phyloP scores from a whole-genome alignment of 2,888 invertebrate genomes.

The Hirudinaria manillensis region DNA sequence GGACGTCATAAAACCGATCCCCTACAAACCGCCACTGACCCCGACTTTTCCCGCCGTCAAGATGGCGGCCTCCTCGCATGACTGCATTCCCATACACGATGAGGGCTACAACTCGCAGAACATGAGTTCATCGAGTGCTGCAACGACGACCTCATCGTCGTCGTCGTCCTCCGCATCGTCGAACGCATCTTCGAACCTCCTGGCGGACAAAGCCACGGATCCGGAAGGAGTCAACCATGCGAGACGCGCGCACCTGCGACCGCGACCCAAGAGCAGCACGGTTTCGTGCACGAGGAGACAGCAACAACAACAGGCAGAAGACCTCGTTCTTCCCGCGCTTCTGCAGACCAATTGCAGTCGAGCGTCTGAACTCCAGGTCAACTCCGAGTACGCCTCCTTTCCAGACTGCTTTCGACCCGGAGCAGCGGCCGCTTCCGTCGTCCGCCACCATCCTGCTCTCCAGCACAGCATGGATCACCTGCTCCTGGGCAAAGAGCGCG shows the following conservation, averaged over 20 bases:
- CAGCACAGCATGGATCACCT: neutral
- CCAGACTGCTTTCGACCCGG: no score
- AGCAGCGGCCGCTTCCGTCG: neutral
- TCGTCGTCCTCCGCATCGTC: neutral
- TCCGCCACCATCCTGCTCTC: neutral
- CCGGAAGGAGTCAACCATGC: neutral
- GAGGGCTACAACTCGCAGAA: constrained; percentile 31
- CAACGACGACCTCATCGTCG: constrained; percentile 18
- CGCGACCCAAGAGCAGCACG: constrained; percentile 14
- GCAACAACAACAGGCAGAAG: neutral
- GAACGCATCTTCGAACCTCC: neutral
- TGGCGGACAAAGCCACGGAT: neutral
- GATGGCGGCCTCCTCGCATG: neutral
- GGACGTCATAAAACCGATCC: constrained; percentile 8
- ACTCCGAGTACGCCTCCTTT: neutral
- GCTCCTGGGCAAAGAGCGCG: neutral
- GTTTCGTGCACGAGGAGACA: neutral
- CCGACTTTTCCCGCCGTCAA: neutral
- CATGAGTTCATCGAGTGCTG: constrained; percentile 25
- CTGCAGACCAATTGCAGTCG: neutral
- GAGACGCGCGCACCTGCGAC: constrained; percentile 4
- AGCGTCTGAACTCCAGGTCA: neutral
- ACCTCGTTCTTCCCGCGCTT: neutral
- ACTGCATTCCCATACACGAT: constrained; percentile 4
- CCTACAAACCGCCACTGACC: neutral